Evolutionary conservation across 2,888 invertebrate genomes (phyloP).

Genomic region (Synanthedon vespiformis): DNA sequence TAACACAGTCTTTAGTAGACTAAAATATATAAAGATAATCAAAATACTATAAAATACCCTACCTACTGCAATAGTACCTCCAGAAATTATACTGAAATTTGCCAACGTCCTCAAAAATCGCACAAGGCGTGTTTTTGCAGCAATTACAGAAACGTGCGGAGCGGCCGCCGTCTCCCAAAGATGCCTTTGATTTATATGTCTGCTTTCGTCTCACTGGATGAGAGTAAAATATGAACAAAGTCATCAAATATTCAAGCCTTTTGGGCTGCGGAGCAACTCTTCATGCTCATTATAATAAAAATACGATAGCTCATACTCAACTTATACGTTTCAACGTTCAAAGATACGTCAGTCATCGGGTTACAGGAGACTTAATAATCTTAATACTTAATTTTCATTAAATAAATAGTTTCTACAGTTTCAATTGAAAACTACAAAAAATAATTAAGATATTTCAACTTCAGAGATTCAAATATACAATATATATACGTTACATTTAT

Average conservation of each 20-base stretch:
- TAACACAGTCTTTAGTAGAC: too few relatives aligned
- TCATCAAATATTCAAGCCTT: slow-evolving; percentile 62
- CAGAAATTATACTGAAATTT: slow-evolving; percentile 56
- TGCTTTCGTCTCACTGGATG: slow-evolving; percentile 40
- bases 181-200: slow-evolving; percentile 66
- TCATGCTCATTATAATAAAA: slow-evolving; percentile 65
- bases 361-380: too few relatives aligned
- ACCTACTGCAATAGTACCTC: too few relatives aligned
- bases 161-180: slow-evolving; percentile 50
- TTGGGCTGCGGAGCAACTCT: slow-evolving; percentile 48
- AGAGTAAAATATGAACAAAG: slow-evolving; percentile 62
- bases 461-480: too few relatives aligned
- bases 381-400: too few relatives aligned
- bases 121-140: slow-evolving; percentile 60
- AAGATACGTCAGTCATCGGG: background rate
- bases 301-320: slow-evolving; percentile 58
- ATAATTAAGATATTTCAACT: too few relatives aligned
- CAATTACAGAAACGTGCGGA: slow-evolving; percentile 61
- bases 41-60: too few relatives aligned
- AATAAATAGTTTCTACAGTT: too few relatives aligned
- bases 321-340: slow-evolving; percentile 20
- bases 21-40: too few relatives aligned
- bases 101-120: slow-evolving; percentile 60
- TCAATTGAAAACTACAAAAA: too few relatives aligned
- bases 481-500: too few relatives aligned